Conservation (phyloP, 2,113 vertebrate species). For the Ceyx cyanopectus region DNA sequence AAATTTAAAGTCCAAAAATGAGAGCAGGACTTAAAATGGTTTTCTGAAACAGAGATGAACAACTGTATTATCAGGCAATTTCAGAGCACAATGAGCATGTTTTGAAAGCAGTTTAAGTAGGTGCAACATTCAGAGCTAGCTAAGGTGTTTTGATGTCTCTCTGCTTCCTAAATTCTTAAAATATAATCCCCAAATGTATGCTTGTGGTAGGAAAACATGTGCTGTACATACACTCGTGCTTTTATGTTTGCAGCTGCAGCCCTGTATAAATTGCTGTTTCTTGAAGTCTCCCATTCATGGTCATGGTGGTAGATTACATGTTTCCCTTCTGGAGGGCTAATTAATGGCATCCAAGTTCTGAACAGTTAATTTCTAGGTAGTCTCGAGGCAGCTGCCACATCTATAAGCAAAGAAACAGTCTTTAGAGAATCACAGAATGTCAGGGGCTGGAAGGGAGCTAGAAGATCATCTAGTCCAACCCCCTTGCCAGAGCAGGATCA, state of each 20-base stretch:
- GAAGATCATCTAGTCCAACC: too few relatives aligned
- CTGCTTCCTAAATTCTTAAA: background rate
- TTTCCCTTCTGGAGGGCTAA: constrained; percentile 45
- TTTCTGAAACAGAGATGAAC: background rate
- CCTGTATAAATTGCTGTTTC: constrained; percentile 30
- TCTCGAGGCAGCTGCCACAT: background rate
- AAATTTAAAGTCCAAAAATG: background rate
- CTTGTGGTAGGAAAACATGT: constrained; percentile 15
- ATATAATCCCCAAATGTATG: background rate
- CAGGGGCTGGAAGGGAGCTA: too few relatives aligned
- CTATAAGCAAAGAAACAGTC: background rate
- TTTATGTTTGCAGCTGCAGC: constrained; percentile 41
- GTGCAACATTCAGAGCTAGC: background rate
- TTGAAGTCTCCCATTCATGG: background rate
- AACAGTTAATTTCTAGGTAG: constrained; percentile 47
- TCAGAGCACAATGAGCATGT: background rate
- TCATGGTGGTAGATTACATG: background rate
- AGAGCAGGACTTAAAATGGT: background rate
- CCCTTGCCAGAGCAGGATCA: too few relatives aligned
- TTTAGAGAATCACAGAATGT: background rate
- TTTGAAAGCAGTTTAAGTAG: background rate
- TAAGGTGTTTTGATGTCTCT: background rate
- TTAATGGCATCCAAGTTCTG: constrained; percentile 31
- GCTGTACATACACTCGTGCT: background rate
- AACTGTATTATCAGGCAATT: background rate